These are phyloP conservation scores for Penaeus chinensis DNA, from an alignment of 1,140 invertebrate genomes.

Conservation along the genomic window DNA sequence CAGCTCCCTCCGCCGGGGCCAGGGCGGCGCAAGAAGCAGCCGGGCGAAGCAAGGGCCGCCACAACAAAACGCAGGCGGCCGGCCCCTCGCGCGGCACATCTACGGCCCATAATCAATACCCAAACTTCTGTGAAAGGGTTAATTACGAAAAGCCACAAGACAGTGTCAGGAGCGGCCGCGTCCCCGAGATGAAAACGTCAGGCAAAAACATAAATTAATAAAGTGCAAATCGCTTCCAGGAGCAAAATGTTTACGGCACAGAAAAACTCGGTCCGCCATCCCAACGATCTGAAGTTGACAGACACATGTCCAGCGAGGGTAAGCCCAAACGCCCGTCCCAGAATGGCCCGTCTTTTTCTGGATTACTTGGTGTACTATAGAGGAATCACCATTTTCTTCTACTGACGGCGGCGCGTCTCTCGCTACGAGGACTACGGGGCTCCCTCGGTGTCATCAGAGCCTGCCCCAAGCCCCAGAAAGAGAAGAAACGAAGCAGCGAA, in stretches of 20 bases:
- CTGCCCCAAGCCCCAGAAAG: not conserved
- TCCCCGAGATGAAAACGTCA: not conserved
- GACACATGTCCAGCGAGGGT: slow-evolving; percentile 58
- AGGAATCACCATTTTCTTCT: slow-evolving; percentile 32
- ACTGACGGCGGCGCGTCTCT: not conserved
- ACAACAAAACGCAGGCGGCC: not conserved
- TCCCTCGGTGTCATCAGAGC: not conserved
- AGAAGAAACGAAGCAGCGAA: no score
- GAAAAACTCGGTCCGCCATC: slow-evolving; percentile 57
- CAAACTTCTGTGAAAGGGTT: slow-evolving; percentile 47
- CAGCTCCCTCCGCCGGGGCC: not conserved
- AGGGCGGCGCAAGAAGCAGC: not conserved
- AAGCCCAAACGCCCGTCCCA: slow-evolving; percentile 55
- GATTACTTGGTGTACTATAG: slow-evolving; percentile 48
- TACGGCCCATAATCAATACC: slow-evolving; percentile 50
- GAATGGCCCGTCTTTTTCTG: slow-evolving; percentile 59
- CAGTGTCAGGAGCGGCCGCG: not conserved
- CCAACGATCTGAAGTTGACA: slow-evolving; percentile 58
- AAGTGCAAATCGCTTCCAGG: not conserved
- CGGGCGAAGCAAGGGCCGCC: not conserved
- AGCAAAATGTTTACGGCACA: slow-evolving; percentile 53
- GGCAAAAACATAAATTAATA: slow-evolving; percentile 10
- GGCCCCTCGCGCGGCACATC: slow-evolving; percentile 10
- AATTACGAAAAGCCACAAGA: slow-evolving; percentile 42
- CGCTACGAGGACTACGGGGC: not conserved